Base-by-base conservation (phyloP, 2,888 invertebrate genomes). In the Hirtodrosophila cameraria region DNA sequence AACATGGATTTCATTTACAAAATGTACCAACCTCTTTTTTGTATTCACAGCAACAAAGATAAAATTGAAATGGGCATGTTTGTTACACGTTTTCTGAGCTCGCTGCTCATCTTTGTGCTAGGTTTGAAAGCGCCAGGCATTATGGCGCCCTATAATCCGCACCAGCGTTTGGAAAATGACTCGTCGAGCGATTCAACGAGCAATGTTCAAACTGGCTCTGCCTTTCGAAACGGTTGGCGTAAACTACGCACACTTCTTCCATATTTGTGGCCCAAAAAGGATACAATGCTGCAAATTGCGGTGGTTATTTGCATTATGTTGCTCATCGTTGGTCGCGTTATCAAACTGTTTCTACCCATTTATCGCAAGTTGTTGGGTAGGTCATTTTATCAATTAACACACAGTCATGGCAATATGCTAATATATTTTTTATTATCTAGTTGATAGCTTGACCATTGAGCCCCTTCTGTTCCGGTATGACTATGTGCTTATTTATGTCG, bases 251-350 rank as follows among this genome's bases (percentile, higher is more conserved):
- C 94, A 3, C 92, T 99, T 35, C 92, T 95, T 66, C 99, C 99
- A 0, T 99, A 97, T 92, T 92, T 99, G 25, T 99, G 99, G 99
- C 99, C 99, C 0, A 95, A 94, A 84, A 96, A 95, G 79, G 95
- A 95, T 88, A 48, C 92, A 13, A 81, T 92, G 6, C 92, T 99
- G 3, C 99, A 99, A 90, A 75, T 96, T 0, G 92, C 95, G 58
- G 98, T 99, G 0, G 57, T 97, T 12, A 86, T 96, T 54, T 99
- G 99, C 90, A 93, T 99, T 30, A 4, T 93, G 0, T 91, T 97
- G 7, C 92, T 99, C 39, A 90, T 94, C 7, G 93, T 92, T 9
- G 99, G 98, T 11, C 93, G 99, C 82, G 94, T 94, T 1, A 94
- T 97, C 74, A 99, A 99, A 92, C 92, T 99, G 1, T 97, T 94